These are phyloP conservation scores for Eupsilia transversa DNA, from an alignment of 2,888 invertebrate species.

Conservation along the genomic window DNA sequence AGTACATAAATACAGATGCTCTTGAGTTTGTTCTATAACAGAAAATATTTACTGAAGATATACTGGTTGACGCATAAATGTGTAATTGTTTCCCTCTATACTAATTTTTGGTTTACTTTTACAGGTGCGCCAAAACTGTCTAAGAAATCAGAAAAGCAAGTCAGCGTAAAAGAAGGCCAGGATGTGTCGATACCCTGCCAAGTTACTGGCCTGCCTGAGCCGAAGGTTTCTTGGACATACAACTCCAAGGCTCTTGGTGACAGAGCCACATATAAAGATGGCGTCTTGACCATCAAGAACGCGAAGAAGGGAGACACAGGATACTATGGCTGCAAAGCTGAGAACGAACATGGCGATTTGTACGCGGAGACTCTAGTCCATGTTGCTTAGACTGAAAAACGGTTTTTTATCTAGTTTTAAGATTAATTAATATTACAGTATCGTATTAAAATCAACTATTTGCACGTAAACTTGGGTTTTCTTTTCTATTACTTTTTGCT, in stretches of 20 bases:
- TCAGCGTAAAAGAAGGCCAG: slow-evolving; percentile 71
- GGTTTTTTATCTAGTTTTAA: slow-evolving; percentile 28
- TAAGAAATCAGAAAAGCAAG: slow-evolving; percentile 69
- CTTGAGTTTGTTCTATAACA: background rate
- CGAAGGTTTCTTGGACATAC: slow-evolving; percentile 75
- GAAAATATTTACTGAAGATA: background rate
- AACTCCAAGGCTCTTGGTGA: slow-evolving; percentile 74
- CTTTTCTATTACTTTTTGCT: background rate
- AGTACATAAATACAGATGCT: too few relatives aligned
- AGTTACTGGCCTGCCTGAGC: slow-evolving; percentile 73
- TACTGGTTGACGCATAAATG: too few relatives aligned
- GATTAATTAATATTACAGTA: slow-evolving; percentile 6
- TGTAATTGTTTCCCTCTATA: background rate
- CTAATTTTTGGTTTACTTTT: background rate
- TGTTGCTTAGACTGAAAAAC: slow-evolving; percentile 50
- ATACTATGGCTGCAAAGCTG: slow-evolving; percentile 81
- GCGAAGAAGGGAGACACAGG: slow-evolving; percentile 77
- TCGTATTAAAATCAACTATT: slow-evolving; percentile 23
- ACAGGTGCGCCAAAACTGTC: slow-evolving; percentile 78
- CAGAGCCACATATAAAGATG: slow-evolving; percentile 63
- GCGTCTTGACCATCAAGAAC: slow-evolving; percentile 76
- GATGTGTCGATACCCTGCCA: slow-evolving; percentile 80
- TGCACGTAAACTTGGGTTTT: slow-evolving; percentile 5
- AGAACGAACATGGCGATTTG: slow-evolving; percentile 75
- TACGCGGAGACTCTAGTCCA: slow-evolving; percentile 75